Conservation (phyloP, 2,113 vertebrate species). For the Arizona elegans region DNA sequence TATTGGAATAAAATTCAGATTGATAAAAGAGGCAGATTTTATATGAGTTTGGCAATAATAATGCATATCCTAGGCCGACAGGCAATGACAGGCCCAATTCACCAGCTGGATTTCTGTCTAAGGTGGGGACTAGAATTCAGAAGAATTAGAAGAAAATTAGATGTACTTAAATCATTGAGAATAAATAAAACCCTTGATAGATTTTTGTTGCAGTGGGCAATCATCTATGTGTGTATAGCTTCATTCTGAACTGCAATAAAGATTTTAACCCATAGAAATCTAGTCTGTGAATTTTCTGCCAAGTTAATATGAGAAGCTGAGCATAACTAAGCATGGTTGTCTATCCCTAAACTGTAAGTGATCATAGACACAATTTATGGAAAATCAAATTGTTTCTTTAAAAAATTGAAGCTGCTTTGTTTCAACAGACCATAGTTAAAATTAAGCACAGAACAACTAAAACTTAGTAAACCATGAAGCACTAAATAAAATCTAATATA, state of each 20-base stretch:
- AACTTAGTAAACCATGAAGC: background rate
- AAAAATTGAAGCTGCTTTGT: background rate
- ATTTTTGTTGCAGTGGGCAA: background rate
- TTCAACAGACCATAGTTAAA: background rate
- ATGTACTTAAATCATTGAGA: background rate
- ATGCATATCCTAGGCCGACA: background rate
- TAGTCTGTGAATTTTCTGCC: background rate
- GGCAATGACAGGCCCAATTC: background rate
- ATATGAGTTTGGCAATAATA: background rate
- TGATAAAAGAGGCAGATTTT: background rate
- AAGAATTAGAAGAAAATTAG: background rate
- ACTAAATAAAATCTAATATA: conserved; percentile 1
- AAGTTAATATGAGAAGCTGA: background rate
- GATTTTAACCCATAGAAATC: background rate
- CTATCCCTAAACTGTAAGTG: background rate
- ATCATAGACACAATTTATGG: background rate
- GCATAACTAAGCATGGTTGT: background rate
- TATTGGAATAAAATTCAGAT: background rate
- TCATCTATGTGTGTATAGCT: background rate
- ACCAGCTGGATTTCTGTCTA: background rate
- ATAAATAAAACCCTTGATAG: background rate
- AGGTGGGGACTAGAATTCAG: background rate
- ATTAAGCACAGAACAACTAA: background rate
- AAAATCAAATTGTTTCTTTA: background rate
- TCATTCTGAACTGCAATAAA: background rate